These are phyloP conservation scores for Papilio demoleus DNA, from an alignment of 2,888 invertebrate genomes.

Conservation along the genomic window DNA sequence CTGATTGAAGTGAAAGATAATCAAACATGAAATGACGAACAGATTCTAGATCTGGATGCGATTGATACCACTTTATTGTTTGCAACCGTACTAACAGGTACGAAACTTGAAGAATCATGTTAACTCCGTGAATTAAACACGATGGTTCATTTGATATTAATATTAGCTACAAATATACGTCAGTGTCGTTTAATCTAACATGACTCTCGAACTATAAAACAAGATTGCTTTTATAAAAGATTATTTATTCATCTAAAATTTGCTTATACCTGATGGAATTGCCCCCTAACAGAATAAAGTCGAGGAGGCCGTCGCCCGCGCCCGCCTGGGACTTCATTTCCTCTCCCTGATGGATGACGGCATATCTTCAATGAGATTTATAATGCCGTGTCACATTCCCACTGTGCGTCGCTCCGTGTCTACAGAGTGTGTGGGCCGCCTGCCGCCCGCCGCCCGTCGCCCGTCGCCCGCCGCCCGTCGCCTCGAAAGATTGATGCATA, in stretches of 20 bases:
- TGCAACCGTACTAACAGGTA: background rate
- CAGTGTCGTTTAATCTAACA: slow-evolving; percentile 6
- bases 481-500: slow-evolving; percentile 52
- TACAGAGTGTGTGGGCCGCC: slow-evolving; percentile 30
- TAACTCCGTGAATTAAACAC: background rate
- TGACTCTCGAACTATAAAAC: slow-evolving; percentile 12
- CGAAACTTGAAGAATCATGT: background rate
- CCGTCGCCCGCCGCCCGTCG: slow-evolving; percentile 29
- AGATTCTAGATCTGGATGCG: background rate
- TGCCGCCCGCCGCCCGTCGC: slow-evolving; percentile 20
- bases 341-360: slow-evolving; percentile 77
- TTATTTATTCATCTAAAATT: slow-evolving; percentile 34
- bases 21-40: slow-evolving; percentile 28
- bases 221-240: slow-evolving; percentile 26
- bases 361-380: slow-evolving; percentile 81
- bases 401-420: slow-evolving; percentile 49
- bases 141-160: background rate
- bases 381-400: slow-evolving; percentile 78
- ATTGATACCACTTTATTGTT: background rate
- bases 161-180: background rate
- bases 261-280: slow-evolving; percentile 35
- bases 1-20: slow-evolving; percentile 6
- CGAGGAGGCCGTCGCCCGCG: slow-evolving; percentile 29
- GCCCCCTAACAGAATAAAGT: slow-evolving; percentile 36
- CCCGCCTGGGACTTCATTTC: slow-evolving; percentile 73